Evolutionary conservation across 2,797 vertebrate genomes (phyloP), one percentile per base, ranked within the genome.

Genomic region (Anableps anableps): DNA sequence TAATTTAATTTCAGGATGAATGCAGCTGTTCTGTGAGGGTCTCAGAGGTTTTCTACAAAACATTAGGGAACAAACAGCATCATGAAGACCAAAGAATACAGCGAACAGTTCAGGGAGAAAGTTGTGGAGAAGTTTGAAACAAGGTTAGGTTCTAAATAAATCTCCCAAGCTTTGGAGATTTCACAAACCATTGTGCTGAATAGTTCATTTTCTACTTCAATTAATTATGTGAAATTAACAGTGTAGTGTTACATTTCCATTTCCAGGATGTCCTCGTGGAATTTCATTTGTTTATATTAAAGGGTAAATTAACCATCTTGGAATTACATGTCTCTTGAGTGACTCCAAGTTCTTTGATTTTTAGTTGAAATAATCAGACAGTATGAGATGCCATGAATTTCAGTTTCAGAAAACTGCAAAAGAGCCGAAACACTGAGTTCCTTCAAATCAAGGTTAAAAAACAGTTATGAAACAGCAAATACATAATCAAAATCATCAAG

Each of bases 251-350:
- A 36, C 34, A 21, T 34, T 64, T 36, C 29, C 16, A 62, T 62
- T 29, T 58, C n/a, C 0, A 3, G 23, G 4, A 29, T n/a, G n/a
- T 29, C n/a, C n/a, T 29, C 0, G 4, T 58, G 1, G 1, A n/a
- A 62, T 31, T 62, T 17, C 5, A 6, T 60, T 5, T 34, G 3
- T 62, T 47, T 11, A 47, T 47, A 47, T 47, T 47, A 47, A 47
- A 47, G 45, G 45, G 45, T 2, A 2, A 47, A 51, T 51, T 23
- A 1, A 23, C 23, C 6, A 23, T 53, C 51, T 23, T 26, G 51
- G 21, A 8, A 53, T 53, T 5, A 23, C n/a, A n/a, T n/a, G n/a
- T n/a, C n/a, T n/a, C n/a, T n/a, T n/a, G n/a, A n/a, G n/a, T n/a
- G 3, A 55, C 23, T 55, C 9, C 23, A 55, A 26, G 51, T 55